phyloP scores from a whole-genome alignment of 1,140 invertebrate species.

The Phymorhynchus buccinoides region DNA sequence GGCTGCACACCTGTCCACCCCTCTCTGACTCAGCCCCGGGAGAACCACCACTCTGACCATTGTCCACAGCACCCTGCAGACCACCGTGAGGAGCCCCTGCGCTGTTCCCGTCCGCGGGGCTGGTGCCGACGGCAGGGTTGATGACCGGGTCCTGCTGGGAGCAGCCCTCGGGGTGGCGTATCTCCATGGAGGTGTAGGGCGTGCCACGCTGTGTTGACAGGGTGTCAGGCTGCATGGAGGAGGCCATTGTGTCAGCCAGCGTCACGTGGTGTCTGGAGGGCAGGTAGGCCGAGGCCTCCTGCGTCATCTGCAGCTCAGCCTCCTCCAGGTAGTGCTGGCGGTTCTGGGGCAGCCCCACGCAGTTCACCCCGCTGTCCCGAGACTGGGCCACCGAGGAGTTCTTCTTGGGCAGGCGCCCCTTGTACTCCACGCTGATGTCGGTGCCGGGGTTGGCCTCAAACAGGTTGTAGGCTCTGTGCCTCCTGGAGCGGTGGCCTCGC shows the following conservation, averaged over 20 bases:
- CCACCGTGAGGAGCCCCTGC: neutral
- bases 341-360: constrained; percentile 55
- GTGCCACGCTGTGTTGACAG: constrained; percentile 26
- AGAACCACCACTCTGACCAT: neutral
- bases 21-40: neutral
- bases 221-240: constrained; percentile 11
- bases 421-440: constrained; percentile 66
- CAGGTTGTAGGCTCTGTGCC: constrained; percentile 47
- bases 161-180: constrained; percentile 18
- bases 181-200: constrained; percentile 35
- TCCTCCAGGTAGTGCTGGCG: constrained; percentile 15
- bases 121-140: neutral
- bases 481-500: constrained; percentile 50
- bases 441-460: constrained; percentile 47
- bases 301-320: neutral
- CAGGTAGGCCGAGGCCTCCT: constrained; percentile 11
- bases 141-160: constrained; percentile 24
- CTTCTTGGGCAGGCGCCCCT: constrained; percentile 65
- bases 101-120: neutral
- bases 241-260: neutral
- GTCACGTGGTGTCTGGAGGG: neutral
- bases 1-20: neutral
- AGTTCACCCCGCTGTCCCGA: constrained; percentile 68
- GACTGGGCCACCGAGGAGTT: constrained; percentile 59
- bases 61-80: neutral